A percentile compares a stretch with the other conserved stretches of the same genome.
phyloP scores from a whole-genome alignment of 2,113 vertebrate species.

The Paratilapia polleni region DNA sequence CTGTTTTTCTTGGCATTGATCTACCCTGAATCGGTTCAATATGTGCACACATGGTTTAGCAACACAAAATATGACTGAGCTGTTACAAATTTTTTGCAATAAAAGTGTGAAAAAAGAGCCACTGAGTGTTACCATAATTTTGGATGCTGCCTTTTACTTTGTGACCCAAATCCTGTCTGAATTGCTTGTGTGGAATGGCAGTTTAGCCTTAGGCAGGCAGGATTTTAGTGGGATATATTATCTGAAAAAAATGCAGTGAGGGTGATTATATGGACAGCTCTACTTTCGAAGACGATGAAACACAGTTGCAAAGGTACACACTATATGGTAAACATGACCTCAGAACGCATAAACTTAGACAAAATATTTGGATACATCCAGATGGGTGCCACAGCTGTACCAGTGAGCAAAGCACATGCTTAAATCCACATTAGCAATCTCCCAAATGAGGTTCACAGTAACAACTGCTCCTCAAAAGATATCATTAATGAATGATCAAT shows the following conservation, averaged over 20 bases:
- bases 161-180: background rate
- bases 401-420: background rate
- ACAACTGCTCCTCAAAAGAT: background rate
- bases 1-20: background rate
- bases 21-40: background rate
- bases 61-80: background rate
- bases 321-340: background rate
- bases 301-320: background rate
- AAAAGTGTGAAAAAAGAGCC: conserved; percentile 30
- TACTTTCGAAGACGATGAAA: background rate
- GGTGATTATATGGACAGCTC: background rate
- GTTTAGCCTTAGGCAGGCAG: background rate
- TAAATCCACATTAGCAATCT: background rate
- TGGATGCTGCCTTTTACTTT: background rate
- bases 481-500: background rate
- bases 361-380: conserved; percentile 12
- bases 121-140: background rate
- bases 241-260: background rate
- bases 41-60: background rate
- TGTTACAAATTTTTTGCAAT: conserved; percentile 50
- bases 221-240: background rate
- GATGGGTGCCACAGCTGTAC: background rate
- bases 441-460: background rate
- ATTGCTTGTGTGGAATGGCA: background rate
- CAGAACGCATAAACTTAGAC: background rate